Conservation (phyloP, 2,797 vertebrate species). For the Luscinia luscinia region DNA sequence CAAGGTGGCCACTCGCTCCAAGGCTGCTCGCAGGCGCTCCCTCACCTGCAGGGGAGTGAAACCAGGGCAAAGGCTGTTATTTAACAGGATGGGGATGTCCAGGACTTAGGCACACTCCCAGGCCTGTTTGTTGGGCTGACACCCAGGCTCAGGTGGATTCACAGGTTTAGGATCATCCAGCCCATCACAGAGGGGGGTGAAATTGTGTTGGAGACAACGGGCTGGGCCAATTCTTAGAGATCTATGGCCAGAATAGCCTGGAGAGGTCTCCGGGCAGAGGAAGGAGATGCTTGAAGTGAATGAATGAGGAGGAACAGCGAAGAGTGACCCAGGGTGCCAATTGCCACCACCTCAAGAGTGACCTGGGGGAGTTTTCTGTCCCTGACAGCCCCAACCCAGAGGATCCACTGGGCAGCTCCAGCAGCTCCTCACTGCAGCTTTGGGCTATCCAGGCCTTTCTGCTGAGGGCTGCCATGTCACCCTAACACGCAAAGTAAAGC, state of each 20-base stretch:
- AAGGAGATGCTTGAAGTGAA: not conserved
- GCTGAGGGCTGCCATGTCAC: not conserved
- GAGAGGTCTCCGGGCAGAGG: not conserved
- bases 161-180: not conserved
- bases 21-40: constrained; percentile 90
- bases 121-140: not conserved
- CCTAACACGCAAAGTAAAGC: not conserved
- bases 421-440: not conserved
- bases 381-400: not conserved
- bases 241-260: not conserved
- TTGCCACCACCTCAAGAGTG: accelerated
- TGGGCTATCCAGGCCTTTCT: not conserved
- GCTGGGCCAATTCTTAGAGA: not conserved
- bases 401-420: not conserved
- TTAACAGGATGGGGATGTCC: not conserved
- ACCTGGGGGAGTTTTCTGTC: not conserved
- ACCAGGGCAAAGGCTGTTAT: not conserved
- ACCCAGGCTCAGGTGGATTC: not conserved
- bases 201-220: not conserved
- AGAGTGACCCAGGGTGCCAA: not conserved
- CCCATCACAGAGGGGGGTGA: not conserved
- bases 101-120: not conserved
- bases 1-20: constrained; percentile 90
- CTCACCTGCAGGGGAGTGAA: constrained; percentile 83
- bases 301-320: not conserved